Conservation (phyloP, 2,113 vertebrate genomes). For the Mastomys coucha region DNA sequence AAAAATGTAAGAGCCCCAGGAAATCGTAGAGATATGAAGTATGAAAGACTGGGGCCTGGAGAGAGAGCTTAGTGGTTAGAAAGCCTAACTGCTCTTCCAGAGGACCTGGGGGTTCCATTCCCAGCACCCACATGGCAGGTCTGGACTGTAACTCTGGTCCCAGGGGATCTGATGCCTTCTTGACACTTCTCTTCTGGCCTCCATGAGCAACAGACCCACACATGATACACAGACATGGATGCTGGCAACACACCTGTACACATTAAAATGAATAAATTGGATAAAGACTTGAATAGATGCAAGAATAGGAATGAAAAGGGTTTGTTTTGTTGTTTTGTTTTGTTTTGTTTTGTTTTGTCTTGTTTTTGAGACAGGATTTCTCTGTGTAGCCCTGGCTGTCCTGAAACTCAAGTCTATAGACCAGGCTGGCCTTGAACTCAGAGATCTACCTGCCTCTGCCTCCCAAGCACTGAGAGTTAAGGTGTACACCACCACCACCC, state of each 20-base stretch:
- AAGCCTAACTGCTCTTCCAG: neutral
- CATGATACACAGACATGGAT: neutral
- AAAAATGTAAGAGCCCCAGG: neutral
- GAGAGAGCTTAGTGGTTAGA: neutral
- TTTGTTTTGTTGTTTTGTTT: neutral
- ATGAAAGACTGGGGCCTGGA: neutral
- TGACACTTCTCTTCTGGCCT: neutral
- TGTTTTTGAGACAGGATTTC: neutral
- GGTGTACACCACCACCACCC: fast-evolving
- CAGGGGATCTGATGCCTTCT: neutral
- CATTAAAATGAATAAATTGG: neutral
- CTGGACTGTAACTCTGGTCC: neutral
- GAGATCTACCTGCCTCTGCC: neutral
- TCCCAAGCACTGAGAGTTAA: neutral
- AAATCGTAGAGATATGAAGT: neutral
- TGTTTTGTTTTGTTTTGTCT: neutral
- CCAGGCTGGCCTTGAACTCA: neutral
- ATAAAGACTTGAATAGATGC: neutral
- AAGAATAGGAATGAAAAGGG: slow-evolving; percentile 10
- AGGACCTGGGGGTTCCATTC: neutral
- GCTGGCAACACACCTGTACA: neutral
- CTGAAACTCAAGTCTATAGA: neutral
- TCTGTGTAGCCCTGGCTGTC: neutral
- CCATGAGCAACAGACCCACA: neutral
- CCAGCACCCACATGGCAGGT: neutral